Evolutionary conservation across 2,797 vertebrate species (phyloP).

Genomic region (Danio tinwini): DNA sequence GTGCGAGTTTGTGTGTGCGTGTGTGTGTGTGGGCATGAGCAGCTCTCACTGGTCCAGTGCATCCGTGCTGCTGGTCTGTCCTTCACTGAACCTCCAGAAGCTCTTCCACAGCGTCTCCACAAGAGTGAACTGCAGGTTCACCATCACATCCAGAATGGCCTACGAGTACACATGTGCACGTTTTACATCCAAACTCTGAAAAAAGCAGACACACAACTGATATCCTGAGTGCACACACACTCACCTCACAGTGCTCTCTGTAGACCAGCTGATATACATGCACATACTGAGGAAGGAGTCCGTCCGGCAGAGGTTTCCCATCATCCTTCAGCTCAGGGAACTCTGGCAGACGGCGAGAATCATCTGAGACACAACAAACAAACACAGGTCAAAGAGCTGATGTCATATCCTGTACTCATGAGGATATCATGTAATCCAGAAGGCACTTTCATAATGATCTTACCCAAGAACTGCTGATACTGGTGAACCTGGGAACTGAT

Average conservation of each 20-base stretch:
- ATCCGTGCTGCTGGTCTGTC: conserved; percentile 78
- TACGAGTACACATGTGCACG: conserved; percentile 62
- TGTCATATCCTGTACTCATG: neutral
- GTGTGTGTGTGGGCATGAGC: neutral
- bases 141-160: conserved; percentile 93
- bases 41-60: conserved; percentile 81
- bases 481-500: conserved; percentile 94
- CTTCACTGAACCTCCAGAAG: conserved; percentile 90
- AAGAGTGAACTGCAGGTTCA: conserved; percentile 92
- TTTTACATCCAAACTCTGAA: neutral
- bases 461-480: conserved; percentile 95
- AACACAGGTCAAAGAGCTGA: neutral
- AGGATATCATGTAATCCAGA: no score
- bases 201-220: neutral
- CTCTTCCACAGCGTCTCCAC: conserved; percentile 95
- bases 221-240: neutral
- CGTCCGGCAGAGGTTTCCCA: conserved; percentile 82
- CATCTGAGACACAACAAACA: conserved; percentile 71
- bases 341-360: conserved; percentile 83
- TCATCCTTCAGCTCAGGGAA: conserved; percentile 86
- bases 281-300: conserved; percentile 82
- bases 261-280: conserved; percentile 89
- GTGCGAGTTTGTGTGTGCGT: neutral
- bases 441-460: conserved; percentile 53
- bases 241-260: conserved; percentile 94